Conservation (phyloP, 2,888 invertebrate genomes). For the Orchesella flavescens region DNA sequence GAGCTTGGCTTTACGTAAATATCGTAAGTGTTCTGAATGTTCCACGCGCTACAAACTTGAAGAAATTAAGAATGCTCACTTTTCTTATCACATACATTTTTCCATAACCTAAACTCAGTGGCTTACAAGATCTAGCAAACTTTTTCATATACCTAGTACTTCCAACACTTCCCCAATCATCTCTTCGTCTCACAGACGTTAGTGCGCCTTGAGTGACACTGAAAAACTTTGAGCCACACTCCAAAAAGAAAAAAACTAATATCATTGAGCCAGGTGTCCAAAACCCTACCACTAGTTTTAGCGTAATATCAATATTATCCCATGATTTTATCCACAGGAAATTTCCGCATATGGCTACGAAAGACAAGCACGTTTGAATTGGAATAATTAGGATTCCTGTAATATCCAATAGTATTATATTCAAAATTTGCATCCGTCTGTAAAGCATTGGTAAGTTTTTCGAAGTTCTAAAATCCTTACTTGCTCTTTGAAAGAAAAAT, state of each 20-base stretch:
- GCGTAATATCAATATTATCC: not conserved
- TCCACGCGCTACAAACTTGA: not conserved
- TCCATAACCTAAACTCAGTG: not conserved
- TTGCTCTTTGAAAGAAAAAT: not conserved
- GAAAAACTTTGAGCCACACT: not conserved
- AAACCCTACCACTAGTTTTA: too few species aligned
- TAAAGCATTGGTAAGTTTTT: not conserved
- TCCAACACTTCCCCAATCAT: not conserved
- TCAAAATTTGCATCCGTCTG: not conserved
- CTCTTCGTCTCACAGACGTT: not conserved
- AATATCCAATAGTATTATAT: not conserved
- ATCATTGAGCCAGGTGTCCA: not conserved
- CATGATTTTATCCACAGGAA: not conserved
- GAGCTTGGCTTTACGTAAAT: too few species aligned
- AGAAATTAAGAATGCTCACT: not conserved
- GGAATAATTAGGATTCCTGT: not conserved
- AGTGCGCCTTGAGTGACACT: not conserved
- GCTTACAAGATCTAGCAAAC: not conserved
- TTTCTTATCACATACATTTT: constrained; percentile 1
- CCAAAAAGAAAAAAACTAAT: not conserved
- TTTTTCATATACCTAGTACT: not conserved
- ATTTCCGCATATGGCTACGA: not conserved
- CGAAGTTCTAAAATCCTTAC: not conserved
- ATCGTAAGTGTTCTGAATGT: not conserved
- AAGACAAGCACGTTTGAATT: not conserved